Evolutionary conservation across 2,888 invertebrate species (phyloP).

Genomic region (Rhogogaster chlorosoma): DNA sequence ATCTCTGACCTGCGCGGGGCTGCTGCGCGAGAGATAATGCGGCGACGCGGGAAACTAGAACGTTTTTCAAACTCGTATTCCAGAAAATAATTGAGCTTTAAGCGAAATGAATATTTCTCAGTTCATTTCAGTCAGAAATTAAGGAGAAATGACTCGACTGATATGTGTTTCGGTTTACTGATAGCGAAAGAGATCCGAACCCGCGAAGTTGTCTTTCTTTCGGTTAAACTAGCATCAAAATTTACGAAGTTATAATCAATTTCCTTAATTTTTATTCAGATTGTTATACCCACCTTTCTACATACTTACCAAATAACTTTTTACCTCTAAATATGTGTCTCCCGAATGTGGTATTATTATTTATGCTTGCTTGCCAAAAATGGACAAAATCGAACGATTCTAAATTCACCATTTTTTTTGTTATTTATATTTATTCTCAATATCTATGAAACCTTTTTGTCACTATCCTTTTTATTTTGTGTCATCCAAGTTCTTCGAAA

Average conservation of each 20-base stretch:
- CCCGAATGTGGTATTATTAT: constrained; percentile 15
- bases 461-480: neutral
- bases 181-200: neutral
- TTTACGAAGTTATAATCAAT: neutral
- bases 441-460: neutral
- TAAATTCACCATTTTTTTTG: neutral
- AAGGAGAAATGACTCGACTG: neutral
- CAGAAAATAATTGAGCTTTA: neutral
- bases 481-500: neutral
- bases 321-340: neutral
- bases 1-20: neutral
- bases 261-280: neutral
- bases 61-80: neutral
- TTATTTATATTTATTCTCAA: neutral
- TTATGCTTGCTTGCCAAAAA: neutral
- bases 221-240: neutral
- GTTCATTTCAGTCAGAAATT: neutral
- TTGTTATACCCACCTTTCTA: neutral
- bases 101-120: neutral
- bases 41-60: neutral
- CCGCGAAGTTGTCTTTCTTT: neutral
- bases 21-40: neutral
- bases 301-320: neutral
- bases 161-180: neutral
- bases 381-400: neutral